Percentiles rank a stretch among this genome's conserved stretches.
Evolutionary conservation across 2,797 vertebrate genomes (phyloP).

Genomic region (Poeciliopsis turneri): DNA sequence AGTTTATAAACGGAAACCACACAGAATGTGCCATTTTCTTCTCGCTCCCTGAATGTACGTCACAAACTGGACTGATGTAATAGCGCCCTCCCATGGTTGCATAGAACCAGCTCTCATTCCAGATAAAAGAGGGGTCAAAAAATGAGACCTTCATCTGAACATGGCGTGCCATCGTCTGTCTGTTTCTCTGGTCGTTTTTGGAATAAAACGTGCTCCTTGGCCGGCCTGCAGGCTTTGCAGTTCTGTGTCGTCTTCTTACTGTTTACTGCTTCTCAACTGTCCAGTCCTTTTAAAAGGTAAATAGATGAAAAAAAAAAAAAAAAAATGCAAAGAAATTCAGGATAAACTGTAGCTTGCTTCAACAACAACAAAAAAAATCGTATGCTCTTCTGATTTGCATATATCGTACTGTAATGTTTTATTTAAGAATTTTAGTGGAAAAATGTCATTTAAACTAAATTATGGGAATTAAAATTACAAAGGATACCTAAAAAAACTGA

Average conservation of each 20-base stretch:
- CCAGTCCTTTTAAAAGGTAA: slow-evolving; percentile 52
- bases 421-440: slow-evolving; percentile 79
- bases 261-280: slow-evolving; percentile 76
- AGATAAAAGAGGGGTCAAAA: slow-evolving; percentile 16
- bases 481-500: slow-evolving; percentile 70
- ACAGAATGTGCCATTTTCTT: slow-evolving; percentile 60
- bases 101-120: slow-evolving; percentile 29
- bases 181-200: slow-evolving; percentile 56
- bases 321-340: slow-evolving; percentile 48
- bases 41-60: slow-evolving; percentile 70
- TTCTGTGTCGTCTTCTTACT: slow-evolving; percentile 76
- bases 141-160: slow-evolving; percentile 57
- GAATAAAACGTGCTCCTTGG: slow-evolving; percentile 71
- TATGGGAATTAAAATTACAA: slow-evolving; percentile 90
- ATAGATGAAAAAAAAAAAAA: slow-evolving; percentile 24
- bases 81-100: slow-evolving; percentile 51
- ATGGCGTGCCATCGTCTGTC: slow-evolving; percentile 65
- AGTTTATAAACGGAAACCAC: slow-evolving; percentile 23
- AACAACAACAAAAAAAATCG: slow-evolving; percentile 59
- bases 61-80: slow-evolving; percentile 48
- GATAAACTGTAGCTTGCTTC: slow-evolving; percentile 77
- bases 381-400: slow-evolving; percentile 82
- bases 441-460: slow-evolving; percentile 86
- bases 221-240: slow-evolving; percentile 75
- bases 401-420: slow-evolving; percentile 84